Evolutionary conservation across 1,140 invertebrate species (phyloP).

Genomic region (Drosophila leontia): DNA sequence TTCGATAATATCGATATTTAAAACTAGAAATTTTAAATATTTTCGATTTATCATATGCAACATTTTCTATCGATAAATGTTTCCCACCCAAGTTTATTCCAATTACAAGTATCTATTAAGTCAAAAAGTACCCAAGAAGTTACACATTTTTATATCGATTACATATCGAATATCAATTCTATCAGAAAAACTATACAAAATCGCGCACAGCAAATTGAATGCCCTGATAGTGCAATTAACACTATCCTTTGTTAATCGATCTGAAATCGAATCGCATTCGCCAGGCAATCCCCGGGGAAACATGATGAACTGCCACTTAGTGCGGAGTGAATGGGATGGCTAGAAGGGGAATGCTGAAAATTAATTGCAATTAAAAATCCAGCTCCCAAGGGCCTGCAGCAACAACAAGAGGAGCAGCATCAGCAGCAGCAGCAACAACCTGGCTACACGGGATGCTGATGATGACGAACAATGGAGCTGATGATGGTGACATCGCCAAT

Average conservation of each 20-base stretch:
- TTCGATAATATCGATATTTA: too few species aligned
- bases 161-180: not conserved
- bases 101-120: not conserved
- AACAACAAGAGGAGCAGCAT: not conserved
- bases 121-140: not conserved
- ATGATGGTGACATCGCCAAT: constrained; percentile 33
- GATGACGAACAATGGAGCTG: constrained; percentile 22
- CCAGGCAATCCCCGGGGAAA: not conserved
- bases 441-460: not conserved
- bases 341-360: constrained; percentile 40
- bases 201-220: not conserved
- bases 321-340: not conserved
- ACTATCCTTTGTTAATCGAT: constrained; percentile 30
- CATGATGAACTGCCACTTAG: constrained; percentile 39
- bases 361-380: constrained; percentile 70
- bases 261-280: constrained; percentile 29
- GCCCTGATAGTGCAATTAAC: constrained; percentile 16
- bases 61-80: not conserved
- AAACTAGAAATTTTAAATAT: not conserved
- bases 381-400: constrained; percentile 30
- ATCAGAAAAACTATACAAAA: not conserved
- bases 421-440: not conserved
- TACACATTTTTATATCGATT: not conserved
- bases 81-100: not conserved
- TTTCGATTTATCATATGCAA: not conserved